Evolutionary conservation across 2,888 invertebrate genomes (phyloP).

Genomic region (Psylliodes chrysocephalus): DNA sequence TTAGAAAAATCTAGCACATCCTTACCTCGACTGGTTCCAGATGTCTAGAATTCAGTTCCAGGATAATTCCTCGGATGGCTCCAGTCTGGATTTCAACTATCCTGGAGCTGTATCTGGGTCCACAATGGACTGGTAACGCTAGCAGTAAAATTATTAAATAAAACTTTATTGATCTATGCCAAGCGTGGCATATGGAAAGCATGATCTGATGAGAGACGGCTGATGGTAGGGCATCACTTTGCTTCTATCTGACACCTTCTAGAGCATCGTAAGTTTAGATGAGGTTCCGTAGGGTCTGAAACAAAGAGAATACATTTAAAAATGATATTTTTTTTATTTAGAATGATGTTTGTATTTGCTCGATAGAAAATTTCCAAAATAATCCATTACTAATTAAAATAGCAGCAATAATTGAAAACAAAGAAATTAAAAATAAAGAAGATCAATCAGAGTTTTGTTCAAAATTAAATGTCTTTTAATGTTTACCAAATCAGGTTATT

Average conservation of each 20-base stretch:
- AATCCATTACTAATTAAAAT: too few species aligned
- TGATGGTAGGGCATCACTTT: constrained; percentile 57
- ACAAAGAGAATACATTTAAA: too few species aligned
- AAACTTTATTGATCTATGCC: constrained; percentile 42
- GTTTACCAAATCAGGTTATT: too few species aligned
- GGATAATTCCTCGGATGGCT: constrained; percentile 73
- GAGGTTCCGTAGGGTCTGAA: constrained; percentile 26
- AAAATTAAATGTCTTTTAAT: too few species aligned
- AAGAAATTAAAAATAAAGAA: too few species aligned
- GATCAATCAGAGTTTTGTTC: too few species aligned
- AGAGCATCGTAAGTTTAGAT: constrained; percentile 25
- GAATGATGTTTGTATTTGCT: too few species aligned
- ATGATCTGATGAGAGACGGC: constrained; percentile 55
- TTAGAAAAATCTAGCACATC: too few species aligned
- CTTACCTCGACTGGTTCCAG: constrained; percentile 78
- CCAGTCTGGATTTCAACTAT: constrained; percentile 84
- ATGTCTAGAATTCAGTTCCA: constrained; percentile 77
- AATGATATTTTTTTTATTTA: too few species aligned
- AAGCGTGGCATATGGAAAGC: constrained; percentile 59
- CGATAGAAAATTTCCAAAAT: too few species aligned
- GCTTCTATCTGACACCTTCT: constrained; percentile 34
- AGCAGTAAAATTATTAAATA: constrained; percentile 43
- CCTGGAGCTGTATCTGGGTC: constrained; percentile 79
- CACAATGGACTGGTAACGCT: constrained; percentile 50
- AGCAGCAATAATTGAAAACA: too few species aligned